Base-by-base conservation (phyloP, 2,888 invertebrate species). In the Sthenelais limicola region DNA sequence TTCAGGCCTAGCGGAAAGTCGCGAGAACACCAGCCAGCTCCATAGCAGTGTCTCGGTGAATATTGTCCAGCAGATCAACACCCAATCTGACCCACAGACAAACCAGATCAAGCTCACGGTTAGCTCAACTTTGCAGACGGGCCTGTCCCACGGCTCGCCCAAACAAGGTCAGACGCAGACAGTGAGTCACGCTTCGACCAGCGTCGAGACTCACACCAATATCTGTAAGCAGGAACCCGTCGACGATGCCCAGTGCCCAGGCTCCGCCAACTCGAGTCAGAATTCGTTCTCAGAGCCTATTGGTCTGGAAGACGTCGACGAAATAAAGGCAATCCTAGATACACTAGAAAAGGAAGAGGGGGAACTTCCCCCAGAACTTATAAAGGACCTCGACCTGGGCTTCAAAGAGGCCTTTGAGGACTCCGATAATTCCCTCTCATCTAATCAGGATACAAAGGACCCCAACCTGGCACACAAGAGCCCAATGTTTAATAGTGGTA, bases 41-140 rank as follows among this genome's bases (percentile, higher is more conserved):
- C 75, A 48, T 52, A 33, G 62, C 47, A 74, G 72, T 28, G 62
- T 74, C 18, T 72, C 74, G 15, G 74, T 74, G 38, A 71, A 74
- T 26, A 74, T 74, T 38, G 74, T 74, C 28, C 74, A 74, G 32
- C 58, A 74, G 94, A 93, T 85, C 94, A 94, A 69, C 69, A 73
- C 54, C n/a, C 54, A 69, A 18, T 24, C 38, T 35, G 48, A 68
- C 30, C 93, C 94, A 69, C 94, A 95, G 85, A 94, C 95, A 89
- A 95, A 95, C 93, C 84, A 83, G 71, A 95, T 96, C 79, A 95
- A 95, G 90, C 95, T 96, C 73, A 96, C 95, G 69, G 95, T 96
- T 77, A 96, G 95, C 71, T 82, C 84, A 43, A 82, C 82, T 83
- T 93, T 95, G 26, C 94, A 95, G 87, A 94, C 95, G 88, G 43